phyloP scores from a whole-genome alignment of 2,888 invertebrate species.

The Liposcelis brunnea region DNA sequence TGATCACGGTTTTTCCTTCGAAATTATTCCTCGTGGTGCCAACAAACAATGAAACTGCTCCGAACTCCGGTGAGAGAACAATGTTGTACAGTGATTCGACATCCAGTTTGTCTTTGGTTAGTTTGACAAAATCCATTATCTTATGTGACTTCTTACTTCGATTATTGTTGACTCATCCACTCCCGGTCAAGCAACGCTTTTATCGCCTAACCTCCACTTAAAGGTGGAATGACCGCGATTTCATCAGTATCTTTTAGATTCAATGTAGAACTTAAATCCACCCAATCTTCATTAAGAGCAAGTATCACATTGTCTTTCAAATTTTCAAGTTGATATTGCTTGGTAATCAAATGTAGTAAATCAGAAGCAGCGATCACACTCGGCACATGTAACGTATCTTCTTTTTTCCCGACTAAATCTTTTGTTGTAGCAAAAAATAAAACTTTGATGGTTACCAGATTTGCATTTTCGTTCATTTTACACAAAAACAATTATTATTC shows the following conservation, averaged over 20 bases:
- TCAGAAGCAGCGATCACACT: slow-evolving; percentile 29
- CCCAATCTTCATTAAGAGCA: slow-evolving; percentile 70
- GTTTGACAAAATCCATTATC: slow-evolving; percentile 50
- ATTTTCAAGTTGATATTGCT: slow-evolving; percentile 42
- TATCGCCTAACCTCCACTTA: slow-evolving; percentile 68
- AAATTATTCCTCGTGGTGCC: slow-evolving; percentile 78
- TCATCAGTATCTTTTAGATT: slow-evolving; percentile 51
- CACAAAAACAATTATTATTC: too few relatives aligned
- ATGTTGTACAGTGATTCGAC: slow-evolving; percentile 46
- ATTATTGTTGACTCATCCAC: too few relatives aligned
- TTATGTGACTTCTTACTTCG: too few relatives aligned
- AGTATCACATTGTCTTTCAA: slow-evolving; percentile 56
- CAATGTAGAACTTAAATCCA: slow-evolving; percentile 35
- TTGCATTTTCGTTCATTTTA: too few relatives aligned
- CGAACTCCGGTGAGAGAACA: slow-evolving; percentile 55
- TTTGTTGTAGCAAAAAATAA: slow-evolving; percentile 83
- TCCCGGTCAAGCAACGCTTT: too few relatives aligned
- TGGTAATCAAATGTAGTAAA: slow-evolving; percentile 41
- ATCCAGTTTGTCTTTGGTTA: slow-evolving; percentile 47
- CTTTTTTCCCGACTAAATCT: slow-evolving; percentile 53
- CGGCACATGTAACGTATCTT: slow-evolving; percentile 35
- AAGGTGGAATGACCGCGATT: slow-evolving; percentile 82
- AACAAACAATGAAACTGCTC: slow-evolving; percentile 76
- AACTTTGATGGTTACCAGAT: slow-evolving; percentile 35
- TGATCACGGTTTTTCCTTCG: slow-evolving; percentile 59